Conservation (phyloP, 2,888 invertebrate species). For the Volucella zonaria region DNA sequence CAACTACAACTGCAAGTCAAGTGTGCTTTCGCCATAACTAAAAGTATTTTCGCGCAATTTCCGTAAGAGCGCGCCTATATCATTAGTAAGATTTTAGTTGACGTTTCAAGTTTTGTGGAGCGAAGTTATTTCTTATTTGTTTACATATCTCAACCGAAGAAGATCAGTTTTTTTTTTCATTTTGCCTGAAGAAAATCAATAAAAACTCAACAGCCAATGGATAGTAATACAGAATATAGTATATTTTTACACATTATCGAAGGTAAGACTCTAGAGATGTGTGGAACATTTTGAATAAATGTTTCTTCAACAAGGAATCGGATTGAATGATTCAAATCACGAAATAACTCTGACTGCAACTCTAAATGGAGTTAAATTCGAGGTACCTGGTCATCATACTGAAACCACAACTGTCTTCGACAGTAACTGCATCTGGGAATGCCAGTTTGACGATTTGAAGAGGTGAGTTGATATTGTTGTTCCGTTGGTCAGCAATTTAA, state of each 20-base stretch:
- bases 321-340: conserved; percentile 84
- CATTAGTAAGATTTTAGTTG: background rate
- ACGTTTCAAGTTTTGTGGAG: conserved; percentile 16
- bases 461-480: conserved; percentile 82
- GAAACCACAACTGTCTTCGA: conserved; percentile 86
- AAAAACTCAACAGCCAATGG: conserved; percentile 24
- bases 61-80: conserved; percentile 14
- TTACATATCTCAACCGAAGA: conserved; percentile 45
- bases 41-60: background rate
- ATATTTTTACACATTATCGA: conserved; percentile 80
- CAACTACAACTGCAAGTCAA: too few relatives aligned
- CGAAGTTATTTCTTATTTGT: conserved; percentile 41
- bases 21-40: background rate
- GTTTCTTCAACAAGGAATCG: conserved; percentile 83
- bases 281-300: background rate
- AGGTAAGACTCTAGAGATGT: conserved; percentile 74
- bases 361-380: conserved; percentile 86
- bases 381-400: conserved; percentile 86
- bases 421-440: conserved; percentile 91
- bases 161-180: background rate
- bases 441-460: conserved; percentile 87
- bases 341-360: conserved; percentile 85
- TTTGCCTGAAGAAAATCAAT: background rate
- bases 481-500: background rate
- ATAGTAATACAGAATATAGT: conserved; percentile 74